These are phyloP conservation scores for Petrolisthes manimaculis DNA, from an alignment of 2,888 invertebrate genomes.

Conservation along the genomic window DNA sequence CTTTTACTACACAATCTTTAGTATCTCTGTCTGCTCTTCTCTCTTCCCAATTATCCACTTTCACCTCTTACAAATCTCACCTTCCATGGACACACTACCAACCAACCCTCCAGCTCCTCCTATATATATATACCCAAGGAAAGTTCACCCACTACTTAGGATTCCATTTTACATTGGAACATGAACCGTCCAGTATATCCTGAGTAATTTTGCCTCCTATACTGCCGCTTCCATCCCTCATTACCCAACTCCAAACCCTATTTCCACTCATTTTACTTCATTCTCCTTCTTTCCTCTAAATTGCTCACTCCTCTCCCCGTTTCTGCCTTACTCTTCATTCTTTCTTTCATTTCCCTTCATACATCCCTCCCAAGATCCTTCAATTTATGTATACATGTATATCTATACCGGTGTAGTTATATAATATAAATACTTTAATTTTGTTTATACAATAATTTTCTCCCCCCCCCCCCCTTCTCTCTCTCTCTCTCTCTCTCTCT, in stretches of 20 bases:
- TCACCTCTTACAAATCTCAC: too few species aligned
- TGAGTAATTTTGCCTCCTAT: neutral
- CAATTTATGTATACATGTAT: conserved; percentile 22
- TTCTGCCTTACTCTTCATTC: neutral
- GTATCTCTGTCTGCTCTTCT: too few species aligned
- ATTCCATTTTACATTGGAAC: too few species aligned
- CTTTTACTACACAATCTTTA: too few species aligned
- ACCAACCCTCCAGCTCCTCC: too few species aligned
- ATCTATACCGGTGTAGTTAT: neutral
- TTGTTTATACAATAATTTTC: neutral
- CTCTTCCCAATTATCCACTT: too few species aligned
- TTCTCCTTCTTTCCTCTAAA: neutral
- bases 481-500: neutral
- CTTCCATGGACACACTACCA: too few species aligned
- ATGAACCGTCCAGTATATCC: too few species aligned
- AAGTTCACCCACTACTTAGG: too few species aligned
- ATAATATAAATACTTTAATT: neutral
- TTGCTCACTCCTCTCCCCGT: neutral
- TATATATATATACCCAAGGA: too few species aligned
- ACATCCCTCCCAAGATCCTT: neutral
- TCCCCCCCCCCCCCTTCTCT: neutral
- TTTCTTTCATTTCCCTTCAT: neutral
- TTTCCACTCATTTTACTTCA: neutral
- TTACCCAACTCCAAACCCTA: neutral
- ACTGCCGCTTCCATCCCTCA: neutral